A percentile compares a stretch with the other conserved stretches of the same genome.
phyloP scores from a whole-genome alignment of 1,140 invertebrate species.

The Episyrphus balteatus region DNA sequence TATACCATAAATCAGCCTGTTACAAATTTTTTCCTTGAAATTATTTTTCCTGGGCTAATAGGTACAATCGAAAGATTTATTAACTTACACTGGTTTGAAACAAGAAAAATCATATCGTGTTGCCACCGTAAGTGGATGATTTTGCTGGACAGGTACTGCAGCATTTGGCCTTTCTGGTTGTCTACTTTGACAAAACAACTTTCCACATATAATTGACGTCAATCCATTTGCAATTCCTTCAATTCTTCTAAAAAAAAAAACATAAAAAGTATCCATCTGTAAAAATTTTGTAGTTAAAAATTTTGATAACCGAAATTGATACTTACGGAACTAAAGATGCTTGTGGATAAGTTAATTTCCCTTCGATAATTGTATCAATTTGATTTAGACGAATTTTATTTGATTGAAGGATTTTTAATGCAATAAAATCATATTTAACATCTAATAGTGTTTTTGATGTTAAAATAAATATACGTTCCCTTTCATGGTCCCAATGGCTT shows the following conservation, averaged over 20 bases:
- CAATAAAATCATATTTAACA: constrained; percentile 78
- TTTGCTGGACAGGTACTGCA: neutral
- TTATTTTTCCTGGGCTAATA: no score
- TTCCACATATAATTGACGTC: neutral
- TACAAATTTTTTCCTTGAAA: no score
- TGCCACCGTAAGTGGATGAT: neutral
- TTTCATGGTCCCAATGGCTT: constrained; percentile 77
- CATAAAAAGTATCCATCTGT: neutral
- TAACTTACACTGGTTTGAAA: neutral
- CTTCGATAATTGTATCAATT: constrained; percentile 59
- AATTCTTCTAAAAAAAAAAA: neutral
- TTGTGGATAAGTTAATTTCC: constrained; percentile 66
- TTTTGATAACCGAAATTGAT: neutral
- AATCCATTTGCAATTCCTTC: constrained; percentile 1
- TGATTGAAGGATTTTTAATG: constrained; percentile 56
- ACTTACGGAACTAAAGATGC: constrained; percentile 73
- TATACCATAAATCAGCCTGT: no score
- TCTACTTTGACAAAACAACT: neutral
- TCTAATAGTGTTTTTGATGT: constrained; percentile 57
- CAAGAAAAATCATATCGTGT: neutral
- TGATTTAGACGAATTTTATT: constrained; percentile 51
- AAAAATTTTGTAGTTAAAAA: neutral
- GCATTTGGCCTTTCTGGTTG: neutral
- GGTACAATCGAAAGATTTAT: no score
- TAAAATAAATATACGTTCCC: constrained; percentile 65